phyloP scores from a whole-genome alignment of 2,113 vertebrate genomes.

The Ifrita kowaldi region DNA sequence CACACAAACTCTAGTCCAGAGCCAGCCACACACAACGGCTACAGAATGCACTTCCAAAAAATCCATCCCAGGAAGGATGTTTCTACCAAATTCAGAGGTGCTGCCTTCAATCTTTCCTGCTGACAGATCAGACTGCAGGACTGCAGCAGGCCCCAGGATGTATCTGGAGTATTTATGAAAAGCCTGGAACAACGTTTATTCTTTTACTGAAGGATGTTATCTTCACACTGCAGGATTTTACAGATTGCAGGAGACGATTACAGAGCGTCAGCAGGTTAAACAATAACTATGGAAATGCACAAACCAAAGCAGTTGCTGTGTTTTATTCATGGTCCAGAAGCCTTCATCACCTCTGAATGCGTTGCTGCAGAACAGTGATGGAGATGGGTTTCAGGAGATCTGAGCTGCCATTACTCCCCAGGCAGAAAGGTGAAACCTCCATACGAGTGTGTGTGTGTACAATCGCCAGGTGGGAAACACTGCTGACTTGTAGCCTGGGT shows the following conservation, averaged over 20 bases:
- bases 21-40: accelerated
- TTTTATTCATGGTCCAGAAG: not conserved
- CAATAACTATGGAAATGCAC: constrained; percentile 19
- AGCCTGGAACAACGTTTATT: not conserved
- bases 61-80: not conserved
- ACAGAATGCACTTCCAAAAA: not conserved
- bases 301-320: not conserved
- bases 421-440: not conserved
- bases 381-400: not conserved
- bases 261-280: not conserved
- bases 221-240: not conserved
- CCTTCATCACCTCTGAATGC: not conserved
- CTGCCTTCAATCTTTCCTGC: not conserved
- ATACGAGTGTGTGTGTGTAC: accelerated
- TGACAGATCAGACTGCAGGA: not conserved
- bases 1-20: not conserved
- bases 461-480: not conserved
- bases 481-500: not conserved
- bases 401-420: not conserved
- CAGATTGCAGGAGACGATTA: not conserved
- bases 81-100: not conserved
- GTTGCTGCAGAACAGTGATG: not conserved
- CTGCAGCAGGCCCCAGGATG: not conserved
- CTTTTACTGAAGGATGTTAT: not conserved
- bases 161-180: not conserved